Conservation (phyloP, 2,113 vertebrate genomes). For the Thinocorus orbignyianus region DNA sequence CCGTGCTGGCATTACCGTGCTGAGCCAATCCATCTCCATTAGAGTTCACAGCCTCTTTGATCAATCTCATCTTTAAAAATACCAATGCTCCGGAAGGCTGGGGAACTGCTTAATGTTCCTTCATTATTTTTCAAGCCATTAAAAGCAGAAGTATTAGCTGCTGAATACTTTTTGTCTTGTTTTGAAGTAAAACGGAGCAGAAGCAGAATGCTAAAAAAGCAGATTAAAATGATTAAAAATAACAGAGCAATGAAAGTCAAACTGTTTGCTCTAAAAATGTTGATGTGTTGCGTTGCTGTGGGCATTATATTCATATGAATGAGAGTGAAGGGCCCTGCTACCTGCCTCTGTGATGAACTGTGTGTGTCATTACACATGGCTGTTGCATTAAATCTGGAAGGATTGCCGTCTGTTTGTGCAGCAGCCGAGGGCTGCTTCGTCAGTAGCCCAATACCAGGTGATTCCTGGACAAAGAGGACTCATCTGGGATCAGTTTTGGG, state of each 20-base stretch:
- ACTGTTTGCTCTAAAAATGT: slow-evolving; percentile 53
- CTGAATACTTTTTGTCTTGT: slow-evolving; percentile 44
- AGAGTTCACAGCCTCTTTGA: slow-evolving; percentile 58
- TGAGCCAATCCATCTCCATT: slow-evolving; percentile 55
- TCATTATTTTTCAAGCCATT: slow-evolving; percentile 43
- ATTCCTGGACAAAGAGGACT: background rate
- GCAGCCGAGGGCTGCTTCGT: background rate
- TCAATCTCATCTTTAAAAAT: slow-evolving; percentile 62
- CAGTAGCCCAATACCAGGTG: background rate
- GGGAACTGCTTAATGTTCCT: slow-evolving; percentile 28
- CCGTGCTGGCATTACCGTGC: background rate
- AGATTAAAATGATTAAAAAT: slow-evolving; percentile 58
- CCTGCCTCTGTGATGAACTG: slow-evolving; percentile 61
- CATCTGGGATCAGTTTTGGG: background rate
- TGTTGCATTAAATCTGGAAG: slow-evolving; percentile 51
- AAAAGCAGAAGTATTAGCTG: slow-evolving; percentile 37
- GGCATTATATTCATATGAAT: slow-evolving; percentile 64
- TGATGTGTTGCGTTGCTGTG: slow-evolving; percentile 28
- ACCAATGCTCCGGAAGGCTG: background rate
- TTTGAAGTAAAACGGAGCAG: slow-evolving; percentile 2
- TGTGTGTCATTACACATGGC: slow-evolving; percentile 42
- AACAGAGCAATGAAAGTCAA: slow-evolving; percentile 47
- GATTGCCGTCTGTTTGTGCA: background rate
- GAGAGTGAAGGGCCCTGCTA: slow-evolving; percentile 22
- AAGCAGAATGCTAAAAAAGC: background rate